Conservation (phyloP, 2,888 invertebrate genomes). For the Epistrophe eligans region DNA sequence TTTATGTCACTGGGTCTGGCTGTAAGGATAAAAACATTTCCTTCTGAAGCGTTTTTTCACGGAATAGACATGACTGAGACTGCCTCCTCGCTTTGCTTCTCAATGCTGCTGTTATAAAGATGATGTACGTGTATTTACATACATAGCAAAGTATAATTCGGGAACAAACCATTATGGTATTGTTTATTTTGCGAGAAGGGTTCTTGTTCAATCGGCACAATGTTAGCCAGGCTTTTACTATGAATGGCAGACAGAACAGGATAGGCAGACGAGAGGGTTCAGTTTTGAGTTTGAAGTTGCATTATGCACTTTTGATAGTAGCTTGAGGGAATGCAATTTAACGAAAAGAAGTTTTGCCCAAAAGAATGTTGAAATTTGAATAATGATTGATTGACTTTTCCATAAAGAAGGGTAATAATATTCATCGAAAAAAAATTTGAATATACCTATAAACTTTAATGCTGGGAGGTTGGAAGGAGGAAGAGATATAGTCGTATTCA, state of each 20-base stretch:
- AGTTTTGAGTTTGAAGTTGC: constrained; percentile 2
- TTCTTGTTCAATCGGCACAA: constrained; percentile 50
- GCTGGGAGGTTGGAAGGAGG: background rate
- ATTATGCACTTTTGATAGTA: constrained; percentile 55
- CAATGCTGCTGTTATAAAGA: constrained; percentile 17
- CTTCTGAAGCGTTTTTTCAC: constrained; percentile 36
- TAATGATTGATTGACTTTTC: constrained; percentile 76
- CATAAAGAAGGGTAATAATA: constrained; percentile 67
- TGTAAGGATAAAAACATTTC: constrained; percentile 60
- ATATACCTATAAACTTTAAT: constrained; percentile 47
- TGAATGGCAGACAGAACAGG: constrained; percentile 11
- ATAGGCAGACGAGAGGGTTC: background rate
- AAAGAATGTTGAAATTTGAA: constrained; percentile 72
- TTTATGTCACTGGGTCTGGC: constrained; percentile 58
- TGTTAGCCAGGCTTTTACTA: constrained; percentile 6
- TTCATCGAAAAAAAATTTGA: constrained; percentile 70
- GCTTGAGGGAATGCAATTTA: constrained; percentile 61
- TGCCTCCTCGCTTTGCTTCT: background rate
- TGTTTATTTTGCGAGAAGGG: constrained; percentile 68
- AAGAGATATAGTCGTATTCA: background rate
- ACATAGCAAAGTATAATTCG: constrained; percentile 47
- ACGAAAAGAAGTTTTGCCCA: constrained; percentile 50
- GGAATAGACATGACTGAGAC: constrained; percentile 30
- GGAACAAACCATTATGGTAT: constrained; percentile 71
- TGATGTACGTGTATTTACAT: constrained; percentile 37